Conservation (phyloP, 92 coral and sea anemone genomes). For the Palythoa grandiflora region DNA sequence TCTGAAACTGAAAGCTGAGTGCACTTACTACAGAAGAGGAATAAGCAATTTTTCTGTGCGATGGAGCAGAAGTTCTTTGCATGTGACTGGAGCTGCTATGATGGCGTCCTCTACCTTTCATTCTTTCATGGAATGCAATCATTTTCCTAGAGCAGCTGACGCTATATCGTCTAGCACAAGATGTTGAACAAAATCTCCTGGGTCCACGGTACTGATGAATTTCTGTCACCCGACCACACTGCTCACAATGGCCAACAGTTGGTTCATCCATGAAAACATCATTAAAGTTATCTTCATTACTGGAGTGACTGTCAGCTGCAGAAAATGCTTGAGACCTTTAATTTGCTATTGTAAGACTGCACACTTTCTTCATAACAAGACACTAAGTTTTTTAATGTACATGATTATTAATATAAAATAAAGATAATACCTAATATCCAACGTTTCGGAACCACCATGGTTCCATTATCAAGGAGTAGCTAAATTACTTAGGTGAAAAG, state of each 20-base stretch:
- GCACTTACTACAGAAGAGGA: slow-evolving; percentile 63
- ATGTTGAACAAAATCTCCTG: slow-evolving; percentile 92
- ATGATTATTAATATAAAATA: neutral
- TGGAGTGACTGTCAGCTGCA: slow-evolving; percentile 77
- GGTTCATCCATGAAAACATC: slow-evolving; percentile 81
- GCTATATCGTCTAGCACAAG: slow-evolving; percentile 96
- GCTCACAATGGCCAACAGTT: slow-evolving; percentile 81
- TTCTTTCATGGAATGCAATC: slow-evolving; percentile 85
- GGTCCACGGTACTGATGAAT: slow-evolving; percentile 85
- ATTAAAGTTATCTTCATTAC: slow-evolving; percentile 83
- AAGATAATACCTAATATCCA: too few species aligned
- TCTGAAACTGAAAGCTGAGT: neutral
- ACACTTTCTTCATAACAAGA: neutral
- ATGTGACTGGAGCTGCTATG: slow-evolving; percentile 59
- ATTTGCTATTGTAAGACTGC: neutral
- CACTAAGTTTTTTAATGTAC: neutral
- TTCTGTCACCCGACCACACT: slow-evolving; percentile 86
- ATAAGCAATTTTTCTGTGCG: slow-evolving; percentile 71
- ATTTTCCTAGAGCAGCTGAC: slow-evolving; percentile 94
- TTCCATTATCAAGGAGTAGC: too few species aligned
- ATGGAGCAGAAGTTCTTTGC: slow-evolving; percentile 23
- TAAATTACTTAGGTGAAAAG: too few species aligned
- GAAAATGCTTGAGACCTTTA: neutral
- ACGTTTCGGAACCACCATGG: too few species aligned
- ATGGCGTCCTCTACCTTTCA: slow-evolving; percentile 74